Conservation (phyloP, 2,888 invertebrate species). For the Plutella xylostella region DNA sequence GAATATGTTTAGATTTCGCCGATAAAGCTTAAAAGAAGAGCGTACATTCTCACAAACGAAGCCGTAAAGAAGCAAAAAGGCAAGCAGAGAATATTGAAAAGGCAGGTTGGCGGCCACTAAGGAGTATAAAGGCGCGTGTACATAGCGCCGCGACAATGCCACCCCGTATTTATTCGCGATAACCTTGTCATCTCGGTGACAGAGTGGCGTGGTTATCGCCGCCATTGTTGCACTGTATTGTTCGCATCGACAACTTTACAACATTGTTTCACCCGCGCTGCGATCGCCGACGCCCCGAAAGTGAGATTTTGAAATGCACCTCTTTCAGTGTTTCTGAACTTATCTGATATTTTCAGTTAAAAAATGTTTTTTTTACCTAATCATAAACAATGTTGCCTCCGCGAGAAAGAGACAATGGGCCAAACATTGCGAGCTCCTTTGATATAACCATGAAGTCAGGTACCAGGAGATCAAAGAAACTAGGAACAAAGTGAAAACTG, state of each 20-base stretch:
- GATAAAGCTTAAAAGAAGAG: too few relatives aligned
- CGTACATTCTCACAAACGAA: too few relatives aligned
- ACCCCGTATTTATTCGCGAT: conserved; percentile 29
- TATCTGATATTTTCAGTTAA: background rate
- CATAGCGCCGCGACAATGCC: conserved; percentile 26
- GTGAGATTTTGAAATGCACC: background rate
- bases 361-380: background rate
- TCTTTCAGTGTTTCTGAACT: background rate
- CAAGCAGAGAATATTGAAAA: too few relatives aligned
- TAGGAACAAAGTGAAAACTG: conserved; percentile 57
- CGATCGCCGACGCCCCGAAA: background rate
- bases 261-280: background rate
- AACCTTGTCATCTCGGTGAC: conserved; percentile 65
- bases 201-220: conserved; percentile 58
- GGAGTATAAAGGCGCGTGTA: background rate
- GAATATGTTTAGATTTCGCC: too few relatives aligned
- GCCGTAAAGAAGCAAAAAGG: too few relatives aligned
- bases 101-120: too few relatives aligned
- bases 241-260: background rate
- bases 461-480: conserved; percentile 58
- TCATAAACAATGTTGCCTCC: too few relatives aligned
- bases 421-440: background rate
- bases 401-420: too few relatives aligned
- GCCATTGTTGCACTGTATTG: conserved; percentile 29
- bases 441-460: conserved; percentile 11